Base-by-base conservation (phyloP, 1,140 invertebrate genomes). In the Penaeus indicus region DNA sequence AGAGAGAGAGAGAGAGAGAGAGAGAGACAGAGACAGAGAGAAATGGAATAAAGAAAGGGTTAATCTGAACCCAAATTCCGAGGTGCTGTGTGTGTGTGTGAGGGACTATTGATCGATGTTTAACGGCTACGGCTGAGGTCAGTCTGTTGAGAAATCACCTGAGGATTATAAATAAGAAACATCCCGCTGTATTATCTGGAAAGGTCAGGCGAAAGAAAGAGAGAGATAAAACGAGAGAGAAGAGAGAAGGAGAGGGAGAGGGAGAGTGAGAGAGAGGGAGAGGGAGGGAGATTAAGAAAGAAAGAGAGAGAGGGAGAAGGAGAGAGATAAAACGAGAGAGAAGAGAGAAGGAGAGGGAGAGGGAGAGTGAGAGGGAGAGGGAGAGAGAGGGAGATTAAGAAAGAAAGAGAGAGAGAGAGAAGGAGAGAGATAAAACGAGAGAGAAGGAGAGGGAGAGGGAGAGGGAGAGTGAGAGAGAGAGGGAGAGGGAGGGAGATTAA, bases 351-450 rank as follows among this genome's bases (percentile, higher is more conserved):
- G 16, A 32, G 32, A 63, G 11, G 60, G 22, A 22, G n/a, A 27
- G 11, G 8, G 22, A 82, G 19, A 82, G 0, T 1, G 16, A 81
- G 13, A 42, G 54, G 60, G 10, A 82, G 22, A 61, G 42, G n/a
- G 54, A 82, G 54, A 82, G 38, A 54, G 54, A 62, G 38, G 60
- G 42, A 82, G 54, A 82, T 18, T 0, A 60, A 47, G 79, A 60
- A 60, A 81, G 79, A 81, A 60, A 81, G 79, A 81, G 79, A 81
- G 60, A 62, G 79, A 81, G 79, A 81, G 79, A 60, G 79, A 81
- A 47, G 61, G 79, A 81, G 79, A 60, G 79, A 81, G 79, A 81
- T 42, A 60, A 47, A 81, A 47, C 7, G 79, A 81, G 80, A 82
- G 80, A 82, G 80, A 82, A 47, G 61, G 80, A 82, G 72, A 13